A percentile compares a stretch with the other conserved stretches of the same genome.
These are phyloP conservation scores for Drosophila asahinai DNA, from an alignment of 1,140 invertebrate genomes.

Conservation along the genomic window DNA sequence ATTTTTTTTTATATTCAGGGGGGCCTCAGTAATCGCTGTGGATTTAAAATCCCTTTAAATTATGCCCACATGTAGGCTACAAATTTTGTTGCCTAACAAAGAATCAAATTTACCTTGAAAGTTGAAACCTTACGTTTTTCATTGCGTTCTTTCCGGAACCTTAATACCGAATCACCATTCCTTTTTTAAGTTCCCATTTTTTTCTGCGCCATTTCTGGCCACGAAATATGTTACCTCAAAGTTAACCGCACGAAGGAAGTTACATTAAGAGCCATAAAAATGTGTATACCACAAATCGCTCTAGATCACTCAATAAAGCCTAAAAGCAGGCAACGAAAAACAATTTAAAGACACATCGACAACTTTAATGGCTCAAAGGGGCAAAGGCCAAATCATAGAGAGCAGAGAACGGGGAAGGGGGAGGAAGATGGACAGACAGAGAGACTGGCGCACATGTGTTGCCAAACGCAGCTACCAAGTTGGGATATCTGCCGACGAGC, in stretches of 20 bases:
- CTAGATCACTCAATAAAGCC: slow-evolving; percentile 42
- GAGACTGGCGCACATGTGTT: slow-evolving; percentile 57
- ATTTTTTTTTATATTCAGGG: too few relatives aligned
- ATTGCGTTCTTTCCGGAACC: neutral
- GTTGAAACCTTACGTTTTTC: neutral
- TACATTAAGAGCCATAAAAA: slow-evolving; percentile 39
- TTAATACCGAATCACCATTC: neutral
- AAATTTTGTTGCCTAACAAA: too few relatives aligned
- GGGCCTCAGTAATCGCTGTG: too few relatives aligned
- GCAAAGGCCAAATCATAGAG: slow-evolving; percentile 33
- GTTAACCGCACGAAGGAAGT: slow-evolving; percentile 14
- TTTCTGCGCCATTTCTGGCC: neutral
- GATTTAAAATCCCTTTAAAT: too few relatives aligned
- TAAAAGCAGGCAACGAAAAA: slow-evolving; percentile 48
- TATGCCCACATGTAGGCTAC: neutral
- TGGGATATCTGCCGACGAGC: slow-evolving; percentile 25
- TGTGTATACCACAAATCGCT: slow-evolving; percentile 33
- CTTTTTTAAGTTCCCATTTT: neutral
- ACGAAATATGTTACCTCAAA: slow-evolving; percentile 4
- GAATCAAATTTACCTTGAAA: neutral
- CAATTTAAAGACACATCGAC: slow-evolving; percentile 46
- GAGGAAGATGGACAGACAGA: slow-evolving; percentile 3
- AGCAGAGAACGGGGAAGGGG: neutral
- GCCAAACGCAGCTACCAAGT: slow-evolving; percentile 54
- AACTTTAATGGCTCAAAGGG: slow-evolving; percentile 59